These are phyloP conservation scores for Hirudinaria manillensis DNA, from an alignment of 2,888 invertebrate genomes.

Conservation along the genomic window DNA sequence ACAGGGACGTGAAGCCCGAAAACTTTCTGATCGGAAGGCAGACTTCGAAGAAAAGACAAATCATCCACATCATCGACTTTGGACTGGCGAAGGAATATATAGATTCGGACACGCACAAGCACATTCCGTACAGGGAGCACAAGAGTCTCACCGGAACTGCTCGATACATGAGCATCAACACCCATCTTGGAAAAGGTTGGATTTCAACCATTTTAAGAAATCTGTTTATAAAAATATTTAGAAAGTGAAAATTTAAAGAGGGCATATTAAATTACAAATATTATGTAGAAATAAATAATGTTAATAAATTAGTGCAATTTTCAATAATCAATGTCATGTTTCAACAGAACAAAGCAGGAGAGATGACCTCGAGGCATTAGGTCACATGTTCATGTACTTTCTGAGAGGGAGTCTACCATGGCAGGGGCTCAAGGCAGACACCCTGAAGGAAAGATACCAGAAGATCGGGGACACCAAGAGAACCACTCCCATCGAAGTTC, in stretches of 20 bases:
- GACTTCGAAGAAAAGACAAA: constrained; percentile 93
- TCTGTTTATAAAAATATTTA: background rate
- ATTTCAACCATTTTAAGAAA: background rate
- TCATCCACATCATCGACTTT: constrained; percentile 99
- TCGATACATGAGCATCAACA: constrained; percentile 99
- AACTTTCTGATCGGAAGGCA: constrained; percentile 98
- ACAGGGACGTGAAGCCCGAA: constrained; percentile 98
- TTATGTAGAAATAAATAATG: background rate
- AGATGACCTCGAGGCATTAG: constrained; percentile 97
- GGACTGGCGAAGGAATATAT: constrained; percentile 99
- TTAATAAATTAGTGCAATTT: background rate
- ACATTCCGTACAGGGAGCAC: constrained; percentile 99
- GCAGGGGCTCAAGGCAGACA: constrained; percentile 99
- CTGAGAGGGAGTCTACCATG: constrained; percentile 97
- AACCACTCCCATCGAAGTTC: constrained; percentile 91
- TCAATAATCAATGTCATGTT: background rate
- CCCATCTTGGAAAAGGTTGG: constrained; percentile 94
- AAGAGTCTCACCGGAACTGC: constrained; percentile 99
- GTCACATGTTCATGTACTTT: constrained; percentile 99
- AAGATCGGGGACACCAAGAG: constrained; percentile 99
- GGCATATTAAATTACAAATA: background rate
- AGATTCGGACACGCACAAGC: constrained; percentile 86
- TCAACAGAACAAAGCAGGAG: constrained; percentile 88
- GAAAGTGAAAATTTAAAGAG: background rate
- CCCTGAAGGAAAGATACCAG: constrained; percentile 96